phyloP scores from a whole-genome alignment of 2,797 vertebrate genomes.

The Myotis findleyi region DNA sequence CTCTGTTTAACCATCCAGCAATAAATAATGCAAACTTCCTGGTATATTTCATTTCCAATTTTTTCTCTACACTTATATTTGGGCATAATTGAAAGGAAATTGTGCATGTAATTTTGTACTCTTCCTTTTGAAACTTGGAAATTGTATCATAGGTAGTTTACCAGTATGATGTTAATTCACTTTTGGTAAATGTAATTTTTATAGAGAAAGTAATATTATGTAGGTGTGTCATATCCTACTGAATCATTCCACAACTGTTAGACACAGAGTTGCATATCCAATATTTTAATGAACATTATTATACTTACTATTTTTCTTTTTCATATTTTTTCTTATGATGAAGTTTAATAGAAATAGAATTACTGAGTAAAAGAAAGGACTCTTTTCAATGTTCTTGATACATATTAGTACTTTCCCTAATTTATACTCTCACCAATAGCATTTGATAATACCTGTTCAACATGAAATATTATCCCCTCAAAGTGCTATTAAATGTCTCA shows the following conservation, averaged over 20 bases:
- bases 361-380: neutral
- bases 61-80: neutral
- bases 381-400: slow-evolving; percentile 46
- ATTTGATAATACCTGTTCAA: neutral
- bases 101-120: neutral
- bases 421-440: slow-evolving; percentile 20
- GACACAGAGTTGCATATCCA: neutral
- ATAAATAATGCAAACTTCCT: neutral
- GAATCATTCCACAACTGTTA: neutral
- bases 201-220: neutral
- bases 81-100: neutral
- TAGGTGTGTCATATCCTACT: neutral
- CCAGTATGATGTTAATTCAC: neutral
- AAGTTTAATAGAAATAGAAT: slow-evolving; percentile 30
- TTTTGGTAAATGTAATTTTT: slow-evolving; percentile 3
- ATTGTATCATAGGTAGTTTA: neutral
- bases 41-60: neutral
- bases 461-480: slow-evolving; percentile 15
- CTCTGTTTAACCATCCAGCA: neutral
- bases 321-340: neutral
- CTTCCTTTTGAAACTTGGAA: slow-evolving; percentile 31
- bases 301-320: neutral
- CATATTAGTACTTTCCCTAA: slow-evolving; percentile 24
- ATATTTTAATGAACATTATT: neutral
- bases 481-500: slow-evolving; percentile 44